Evolutionary conservation across 2,888 invertebrate genomes (phyloP), one percentile per base, ranked within the genome.

Genomic region (Notocelia uddmanniana): DNA sequence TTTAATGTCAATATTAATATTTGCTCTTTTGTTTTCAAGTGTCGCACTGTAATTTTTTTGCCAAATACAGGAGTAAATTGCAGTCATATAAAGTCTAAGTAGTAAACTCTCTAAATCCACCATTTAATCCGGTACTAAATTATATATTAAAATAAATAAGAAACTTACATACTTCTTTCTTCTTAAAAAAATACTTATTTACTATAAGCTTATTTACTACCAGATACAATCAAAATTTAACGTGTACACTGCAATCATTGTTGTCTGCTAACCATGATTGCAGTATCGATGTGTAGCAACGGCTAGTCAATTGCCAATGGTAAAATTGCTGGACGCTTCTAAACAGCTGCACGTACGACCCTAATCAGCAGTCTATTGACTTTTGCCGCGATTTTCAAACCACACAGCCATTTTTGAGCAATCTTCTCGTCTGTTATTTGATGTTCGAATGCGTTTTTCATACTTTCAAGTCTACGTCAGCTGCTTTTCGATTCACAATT

Each of bases 391-490:
- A 45, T 45, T 45, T 37, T 45, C 1, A 45, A 45, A n/a, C 45
- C 8, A 45, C 45, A 45, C n/a, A 6, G 13, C 15, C 41, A 15
- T 45, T 19, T 18, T 37, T 19, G 37, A 37, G 34, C 11, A n/a
- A 48, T 54, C 3, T 13, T 45, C 19, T 31, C 21, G 15, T 31
- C 9, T 21, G n/a, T 57, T 57, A 21, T 23, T 31, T 8, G 10
- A 59, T 59, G 45, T 45, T 50, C 37, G 15, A 72, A 68, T 37
- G 21, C 68, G 5, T 19, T 26, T 3, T 34, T 55, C 55, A 23
- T 50, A 68, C 19, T 19, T 41, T 21, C 18, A 6, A 72, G 52
- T 57, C 18, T 18, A 11, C 23, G 59, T 67, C 59, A 60, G 60
- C 48, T 62, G 45, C n/a, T 45, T 45, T 8, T 1, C 45, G 45